Percentiles rank a stretch among this genome's conserved stretches.
Conservation (phyloP, 2,888 invertebrate genomes). For the Drosophila limbata region DNA sequence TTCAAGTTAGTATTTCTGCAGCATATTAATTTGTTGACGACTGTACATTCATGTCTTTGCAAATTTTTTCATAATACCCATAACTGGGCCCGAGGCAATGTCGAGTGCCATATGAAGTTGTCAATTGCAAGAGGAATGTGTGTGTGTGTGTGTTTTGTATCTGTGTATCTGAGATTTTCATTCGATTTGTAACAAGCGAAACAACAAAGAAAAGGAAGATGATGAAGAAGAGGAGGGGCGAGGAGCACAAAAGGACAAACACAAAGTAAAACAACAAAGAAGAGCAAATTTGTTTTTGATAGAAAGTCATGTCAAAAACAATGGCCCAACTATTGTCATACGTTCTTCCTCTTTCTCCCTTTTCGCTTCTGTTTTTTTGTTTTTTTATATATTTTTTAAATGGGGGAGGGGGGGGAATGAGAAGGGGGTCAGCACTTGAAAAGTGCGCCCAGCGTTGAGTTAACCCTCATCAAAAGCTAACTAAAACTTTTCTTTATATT, state of each 20-base stretch:
- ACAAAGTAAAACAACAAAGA: slow-evolving; percentile 72
- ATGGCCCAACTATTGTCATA: slow-evolving; percentile 77
- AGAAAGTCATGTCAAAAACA: slow-evolving; percentile 81
- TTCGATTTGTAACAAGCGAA: slow-evolving; percentile 44
- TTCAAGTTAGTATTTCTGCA: background rate
- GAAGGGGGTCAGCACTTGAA: slow-evolving; percentile 60
- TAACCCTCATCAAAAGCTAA: slow-evolving; percentile 81
- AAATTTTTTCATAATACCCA: background rate
- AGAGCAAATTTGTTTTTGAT: slow-evolving; percentile 79
- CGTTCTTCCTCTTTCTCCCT: background rate
- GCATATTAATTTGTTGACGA: slow-evolving; percentile 2
- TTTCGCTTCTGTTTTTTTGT: slow-evolving; percentile 10
- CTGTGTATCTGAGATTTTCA: slow-evolving; percentile 21
- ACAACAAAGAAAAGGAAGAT: slow-evolving; percentile 14
- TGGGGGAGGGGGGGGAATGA: background rate
- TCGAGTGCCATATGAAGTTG: slow-evolving; percentile 51
- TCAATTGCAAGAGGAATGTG: slow-evolving; percentile 46
- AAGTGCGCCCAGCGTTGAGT: slow-evolving; percentile 74
- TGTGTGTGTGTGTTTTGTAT: slow-evolving; percentile 6
- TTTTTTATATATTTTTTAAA: slow-evolving; percentile 14
- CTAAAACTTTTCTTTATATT: slow-evolving; percentile 78
- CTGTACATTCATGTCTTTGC: background rate
- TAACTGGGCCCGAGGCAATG: slow-evolving; percentile 23
- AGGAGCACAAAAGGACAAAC: slow-evolving; percentile 10
- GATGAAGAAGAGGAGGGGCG: background rate